Evolutionary conservation across 2,888 invertebrate species (phyloP), one percentile per base, ranked within the genome.

Genomic region (Oscheius sp.): DNA sequence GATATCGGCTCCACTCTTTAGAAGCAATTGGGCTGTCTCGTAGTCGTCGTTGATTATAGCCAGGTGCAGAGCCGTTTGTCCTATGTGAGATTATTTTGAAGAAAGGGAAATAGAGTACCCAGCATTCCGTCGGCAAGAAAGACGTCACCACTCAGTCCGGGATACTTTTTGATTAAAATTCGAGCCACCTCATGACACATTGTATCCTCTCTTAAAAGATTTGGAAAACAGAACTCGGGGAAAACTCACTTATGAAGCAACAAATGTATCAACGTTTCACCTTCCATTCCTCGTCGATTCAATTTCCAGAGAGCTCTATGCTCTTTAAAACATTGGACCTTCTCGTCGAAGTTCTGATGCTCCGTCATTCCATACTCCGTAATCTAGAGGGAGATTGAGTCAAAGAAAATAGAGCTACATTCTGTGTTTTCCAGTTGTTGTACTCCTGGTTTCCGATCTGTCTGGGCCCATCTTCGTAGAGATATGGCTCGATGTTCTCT

Each of bases 71-170:
- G 94, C 93, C 87, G 95, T 93, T 15, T 96, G 96, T 1, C 93
- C 93, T 92, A 83, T 20, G n/a, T n/a, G n/a, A 80, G 25, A 15
- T 2, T 12, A n/a, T 52, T 2, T 27, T 27, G 29, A 31, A 25
- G 15, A 52, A 25, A 23, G 27, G n/a, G 20, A 52, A 27, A 10
- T 20, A 6, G 48, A 86, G 83, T 87, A 92, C 93, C 96, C 86
- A 95, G 91, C 89, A 96, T 96, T 89, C 98, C 96, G 88, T 96
- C 95, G 0, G 96, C 96, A 89, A 97, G 95, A 66, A 96, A 96
- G 3, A 95, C 92, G 88, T 98, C 97, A 70, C 94, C 89, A 0
- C 93, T 92, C 72, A 96, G 88, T 83, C 92, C 93, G 2, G 80
- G 80, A 46, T 78, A 80, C n/a, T 72, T 48, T 50, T 73, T 75